Conservation (phyloP, 2,888 invertebrate genomes). For the Miltochrista miniata region DNA sequence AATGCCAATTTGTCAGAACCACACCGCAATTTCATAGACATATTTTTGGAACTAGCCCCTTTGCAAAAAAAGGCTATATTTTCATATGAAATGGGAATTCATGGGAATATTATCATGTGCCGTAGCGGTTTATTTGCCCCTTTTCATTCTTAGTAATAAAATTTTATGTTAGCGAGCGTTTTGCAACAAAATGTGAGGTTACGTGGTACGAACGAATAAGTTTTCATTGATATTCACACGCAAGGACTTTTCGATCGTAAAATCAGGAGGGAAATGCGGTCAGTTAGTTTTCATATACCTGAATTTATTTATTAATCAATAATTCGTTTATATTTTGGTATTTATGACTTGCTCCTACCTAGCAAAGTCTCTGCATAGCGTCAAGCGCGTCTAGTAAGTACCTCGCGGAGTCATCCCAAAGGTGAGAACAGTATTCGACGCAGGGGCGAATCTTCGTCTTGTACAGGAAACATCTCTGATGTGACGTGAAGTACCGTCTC, state of each 20-base stretch:
- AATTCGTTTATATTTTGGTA: no score
- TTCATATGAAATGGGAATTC: slow-evolving; percentile 1
- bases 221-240: slow-evolving; percentile 7
- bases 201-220: slow-evolving; percentile 1
- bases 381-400: no score
- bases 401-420: no score
- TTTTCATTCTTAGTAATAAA: neutral
- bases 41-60: no score
- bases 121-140: neutral
- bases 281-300: neutral
- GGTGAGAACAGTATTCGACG: no score
- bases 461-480: no score
- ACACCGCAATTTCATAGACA: no score
- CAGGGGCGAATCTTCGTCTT: no score
- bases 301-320: neutral
- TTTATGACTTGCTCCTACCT: no score
- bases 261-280: neutral
- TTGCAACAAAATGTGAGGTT: neutral
- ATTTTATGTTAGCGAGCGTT: neutral
- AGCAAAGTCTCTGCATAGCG: no score
- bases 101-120: neutral
- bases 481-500: no score
- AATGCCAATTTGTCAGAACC: no score
- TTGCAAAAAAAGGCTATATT: neutral
- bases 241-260: slow-evolving; percentile 1